phyloP scores from a whole-genome alignment of 2,888 invertebrate species.

The Flabesymbios commensalis region DNA sequence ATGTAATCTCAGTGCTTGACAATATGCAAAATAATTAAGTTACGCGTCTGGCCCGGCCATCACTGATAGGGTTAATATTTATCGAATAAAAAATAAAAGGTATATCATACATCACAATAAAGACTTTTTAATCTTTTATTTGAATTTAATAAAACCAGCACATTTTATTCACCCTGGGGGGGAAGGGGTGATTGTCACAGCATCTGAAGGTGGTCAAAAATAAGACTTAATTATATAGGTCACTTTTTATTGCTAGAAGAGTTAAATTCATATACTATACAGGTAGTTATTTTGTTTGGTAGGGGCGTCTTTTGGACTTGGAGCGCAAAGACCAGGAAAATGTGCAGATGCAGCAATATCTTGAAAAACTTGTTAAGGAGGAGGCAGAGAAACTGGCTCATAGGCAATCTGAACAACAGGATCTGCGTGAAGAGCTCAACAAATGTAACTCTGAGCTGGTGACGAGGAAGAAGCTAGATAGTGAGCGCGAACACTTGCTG shows the following conservation, averaged over 20 bases:
- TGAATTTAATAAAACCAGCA: too few species aligned
- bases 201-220: not conserved
- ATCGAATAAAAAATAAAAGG: too few species aligned
- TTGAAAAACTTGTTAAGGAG: constrained; percentile 60
- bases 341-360: constrained; percentile 57
- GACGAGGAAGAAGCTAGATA: constrained; percentile 49
- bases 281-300: not conserved
- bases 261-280: not conserved
- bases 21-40: too few species aligned
- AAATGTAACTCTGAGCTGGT: constrained; percentile 57
- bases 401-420: constrained; percentile 47
- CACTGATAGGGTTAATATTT: not conserved
- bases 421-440: constrained; percentile 48
- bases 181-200: too few species aligned
- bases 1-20: too few species aligned
- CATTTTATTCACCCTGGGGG: too few species aligned
- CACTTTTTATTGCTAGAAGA: not conserved
- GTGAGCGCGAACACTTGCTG: constrained; percentile 54
- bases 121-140: too few species aligned
- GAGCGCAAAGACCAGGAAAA: constrained; percentile 62
- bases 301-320: constrained; percentile 50
- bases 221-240: not conserved
- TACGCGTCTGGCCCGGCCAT: too few species aligned
- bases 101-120: too few species aligned
- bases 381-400: constrained; percentile 50